These are phyloP conservation scores for Hylyphantes graminicola DNA, from an alignment of 1,140 invertebrate species.

Conservation along the genomic window DNA sequence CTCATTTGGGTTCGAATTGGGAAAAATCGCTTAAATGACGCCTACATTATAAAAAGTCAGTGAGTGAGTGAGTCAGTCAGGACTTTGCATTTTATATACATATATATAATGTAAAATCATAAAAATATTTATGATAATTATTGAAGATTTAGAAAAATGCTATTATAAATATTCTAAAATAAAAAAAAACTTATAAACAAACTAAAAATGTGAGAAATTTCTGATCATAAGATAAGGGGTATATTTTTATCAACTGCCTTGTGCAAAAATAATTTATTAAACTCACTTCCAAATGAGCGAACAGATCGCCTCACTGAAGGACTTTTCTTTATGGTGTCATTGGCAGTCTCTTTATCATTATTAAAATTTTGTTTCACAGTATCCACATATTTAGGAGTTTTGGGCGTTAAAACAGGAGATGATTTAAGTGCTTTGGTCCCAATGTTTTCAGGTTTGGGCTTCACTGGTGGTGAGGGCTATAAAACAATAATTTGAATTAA, in stretches of 20 bases:
- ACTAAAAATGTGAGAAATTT: no score
- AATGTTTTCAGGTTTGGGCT: constrained; percentile 33
- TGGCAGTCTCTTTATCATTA: constrained; percentile 18
- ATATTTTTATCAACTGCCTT: no score
- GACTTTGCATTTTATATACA: no score
- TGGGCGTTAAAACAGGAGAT: constrained; percentile 31
- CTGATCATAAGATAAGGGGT: no score
- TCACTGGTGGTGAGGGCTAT: constrained; percentile 33
- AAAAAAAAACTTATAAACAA: no score
- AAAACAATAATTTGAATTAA: not conserved
- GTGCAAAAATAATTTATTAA: not conserved
- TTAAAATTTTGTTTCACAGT: constrained; percentile 17
- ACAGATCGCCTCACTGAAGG: constrained; percentile 79
- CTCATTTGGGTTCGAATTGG: no score
- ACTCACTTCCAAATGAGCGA: constrained; percentile 77
- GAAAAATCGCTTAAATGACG: no score
- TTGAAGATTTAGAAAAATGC: no score
- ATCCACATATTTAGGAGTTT: constrained; percentile 32
- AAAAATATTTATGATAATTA: constrained; percentile 58
- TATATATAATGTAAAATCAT: constrained; percentile 33
- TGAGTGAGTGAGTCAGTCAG: no score
- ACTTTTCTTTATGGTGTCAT: not conserved
- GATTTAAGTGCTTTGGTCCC: not conserved
- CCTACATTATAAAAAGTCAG: no score
- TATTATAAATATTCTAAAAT: no score